phyloP scores from a whole-genome alignment of 2,797 vertebrate species.

The Diceros bicornis region DNA sequence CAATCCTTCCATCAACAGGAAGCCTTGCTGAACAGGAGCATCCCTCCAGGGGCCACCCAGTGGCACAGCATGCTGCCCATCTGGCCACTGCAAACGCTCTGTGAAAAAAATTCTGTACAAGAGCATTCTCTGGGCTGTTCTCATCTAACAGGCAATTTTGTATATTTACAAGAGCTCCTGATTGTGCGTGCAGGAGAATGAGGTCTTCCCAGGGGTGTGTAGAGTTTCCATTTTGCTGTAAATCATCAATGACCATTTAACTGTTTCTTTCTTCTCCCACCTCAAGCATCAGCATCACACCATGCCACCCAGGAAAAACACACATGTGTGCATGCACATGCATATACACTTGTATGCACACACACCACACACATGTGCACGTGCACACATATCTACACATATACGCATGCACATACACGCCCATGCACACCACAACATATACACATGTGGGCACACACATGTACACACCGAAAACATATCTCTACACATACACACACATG shows the following conservation, averaged over 20 bases:
- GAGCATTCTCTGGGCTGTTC: rapidly evolving
- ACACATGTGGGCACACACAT: neutral
- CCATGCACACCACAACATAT: too few relatives aligned
- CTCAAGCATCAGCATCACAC: rapidly evolving
- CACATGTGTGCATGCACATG: neutral
- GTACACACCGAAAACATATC: neutral
- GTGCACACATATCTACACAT: too few relatives aligned
- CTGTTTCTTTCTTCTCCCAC: neutral
- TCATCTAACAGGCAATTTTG: neutral
- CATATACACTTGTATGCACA: too few relatives aligned
- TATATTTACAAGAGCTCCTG: neutral
- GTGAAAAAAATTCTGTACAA: rapidly evolving
- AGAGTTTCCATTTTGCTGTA: neutral
- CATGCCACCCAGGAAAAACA: neutral
- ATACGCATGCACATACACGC: too few relatives aligned
- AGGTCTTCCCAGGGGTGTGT: rapidly evolving
- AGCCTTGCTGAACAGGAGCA: neutral
- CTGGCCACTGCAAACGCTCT: neutral
- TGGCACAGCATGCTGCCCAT: rapidly evolving
- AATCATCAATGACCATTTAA: rapidly evolving
- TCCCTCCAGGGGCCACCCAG: rapidly evolving
- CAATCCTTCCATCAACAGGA: too few relatives aligned
- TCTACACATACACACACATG: neutral
- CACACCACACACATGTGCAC: too few relatives aligned
- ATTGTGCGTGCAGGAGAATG: neutral